A percentile compares a stretch with the other conserved stretches of the same genome.
phyloP scores from a whole-genome alignment of 2,888 invertebrate genomes.

The Axea sp. region DNA sequence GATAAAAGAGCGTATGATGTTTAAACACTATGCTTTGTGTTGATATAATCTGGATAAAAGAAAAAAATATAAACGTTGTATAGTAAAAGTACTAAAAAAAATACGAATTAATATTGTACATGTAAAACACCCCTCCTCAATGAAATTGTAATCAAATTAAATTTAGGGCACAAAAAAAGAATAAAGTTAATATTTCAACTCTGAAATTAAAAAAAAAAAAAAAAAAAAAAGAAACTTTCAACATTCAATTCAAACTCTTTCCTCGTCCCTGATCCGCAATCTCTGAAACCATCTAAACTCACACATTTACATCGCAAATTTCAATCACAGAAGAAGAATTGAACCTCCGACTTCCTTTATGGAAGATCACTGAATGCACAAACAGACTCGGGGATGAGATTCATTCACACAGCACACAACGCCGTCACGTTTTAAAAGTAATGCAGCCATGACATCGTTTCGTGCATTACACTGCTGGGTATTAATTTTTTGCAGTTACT shows the following conservation, averaged over 20 bases:
- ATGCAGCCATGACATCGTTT: constrained; percentile 10
- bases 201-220: too few relatives aligned
- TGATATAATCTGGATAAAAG: too few relatives aligned
- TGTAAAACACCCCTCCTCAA: too few relatives aligned
- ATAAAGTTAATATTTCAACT: too few relatives aligned
- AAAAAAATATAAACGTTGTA: too few relatives aligned
- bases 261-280: not conserved
- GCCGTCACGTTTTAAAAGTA: constrained; percentile 9
- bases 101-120: too few relatives aligned
- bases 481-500: constrained; percentile 13
- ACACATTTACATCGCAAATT: constrained; percentile 15
- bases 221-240: too few relatives aligned
- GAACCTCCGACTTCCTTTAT: constrained; percentile 8
- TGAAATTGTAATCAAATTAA: too few relatives aligned
- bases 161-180: too few relatives aligned
- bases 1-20: too few relatives aligned
- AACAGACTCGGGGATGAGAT: constrained; percentile 23
- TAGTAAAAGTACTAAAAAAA: too few relatives aligned
- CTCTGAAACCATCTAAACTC: constrained; percentile 8
- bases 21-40: too few relatives aligned
- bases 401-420: constrained; percentile 18
- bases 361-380: constrained; percentile 23
- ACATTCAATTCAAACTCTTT: not conserved
- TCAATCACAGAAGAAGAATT: constrained; percentile 19
- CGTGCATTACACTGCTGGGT: constrained; percentile 11